Conservation (phyloP, 2,113 vertebrate species). For the Phoenicopterus ruber region DNA sequence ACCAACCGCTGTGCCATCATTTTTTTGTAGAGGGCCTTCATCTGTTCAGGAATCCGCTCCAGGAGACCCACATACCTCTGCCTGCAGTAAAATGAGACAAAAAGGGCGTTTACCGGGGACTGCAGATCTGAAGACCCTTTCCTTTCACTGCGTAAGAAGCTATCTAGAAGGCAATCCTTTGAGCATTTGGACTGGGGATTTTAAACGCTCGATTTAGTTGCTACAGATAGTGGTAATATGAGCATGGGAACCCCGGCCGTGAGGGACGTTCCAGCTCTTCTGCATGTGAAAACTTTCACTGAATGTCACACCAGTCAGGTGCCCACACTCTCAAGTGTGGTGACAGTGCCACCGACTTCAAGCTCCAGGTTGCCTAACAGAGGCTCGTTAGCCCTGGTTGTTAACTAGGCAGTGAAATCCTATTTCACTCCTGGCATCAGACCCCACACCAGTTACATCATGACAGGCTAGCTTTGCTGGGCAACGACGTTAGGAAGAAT, state of each 20-base stretch:
- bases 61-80: constrained; percentile 82
- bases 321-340: neutral
- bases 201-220: neutral
- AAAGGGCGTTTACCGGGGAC: neutral
- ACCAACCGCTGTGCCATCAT: constrained; percentile 78
- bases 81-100: constrained; percentile 57
- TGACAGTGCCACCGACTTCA: neutral
- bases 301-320: neutral
- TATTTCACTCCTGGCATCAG: neutral
- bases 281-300: neutral
- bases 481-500: neutral
- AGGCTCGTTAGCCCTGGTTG: neutral
- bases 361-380: neutral
- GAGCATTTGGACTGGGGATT: neutral
- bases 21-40: constrained; percentile 83
- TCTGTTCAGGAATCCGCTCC: constrained; percentile 77
- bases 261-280: neutral
- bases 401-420: neutral
- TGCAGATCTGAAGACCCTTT: neutral
- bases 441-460: neutral
- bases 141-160: neutral
- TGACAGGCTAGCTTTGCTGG: neutral
- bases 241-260: neutral
- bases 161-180: neutral
- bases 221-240: neutral